These are phyloP conservation scores for Aradus depressus DNA, from an alignment of 2,888 invertebrate genomes.

Conservation along the genomic window DNA sequence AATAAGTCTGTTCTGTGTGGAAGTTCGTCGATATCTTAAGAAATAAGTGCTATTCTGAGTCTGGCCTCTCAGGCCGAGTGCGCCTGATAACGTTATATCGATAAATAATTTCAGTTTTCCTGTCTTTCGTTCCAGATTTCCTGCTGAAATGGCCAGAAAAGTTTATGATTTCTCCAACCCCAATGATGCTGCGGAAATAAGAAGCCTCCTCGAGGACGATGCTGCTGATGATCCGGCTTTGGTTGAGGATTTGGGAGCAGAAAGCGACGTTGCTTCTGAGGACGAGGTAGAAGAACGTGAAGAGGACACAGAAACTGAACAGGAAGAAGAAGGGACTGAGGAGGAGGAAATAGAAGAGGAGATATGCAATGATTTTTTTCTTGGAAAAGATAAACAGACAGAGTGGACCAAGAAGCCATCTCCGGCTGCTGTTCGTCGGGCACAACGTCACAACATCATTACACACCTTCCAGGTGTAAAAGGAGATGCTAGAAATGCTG, in stretches of 20 bases:
- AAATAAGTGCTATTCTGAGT: too few species aligned
- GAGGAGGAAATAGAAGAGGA: conserved; percentile 4
- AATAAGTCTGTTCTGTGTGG: too few species aligned
- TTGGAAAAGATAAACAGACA: conserved; percentile 24
- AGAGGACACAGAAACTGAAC: conserved; percentile 6
- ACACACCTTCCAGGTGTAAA: conserved; percentile 27
- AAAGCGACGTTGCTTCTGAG: neutral
- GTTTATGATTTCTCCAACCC: too few species aligned
- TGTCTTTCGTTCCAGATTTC: too few species aligned
- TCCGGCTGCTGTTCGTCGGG: conserved; percentile 17
- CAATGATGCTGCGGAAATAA: too few species aligned
- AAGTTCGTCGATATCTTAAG: too few species aligned
- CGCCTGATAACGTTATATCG: too few species aligned
- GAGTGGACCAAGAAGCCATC: conserved; percentile 26
- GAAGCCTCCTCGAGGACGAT: too few species aligned
- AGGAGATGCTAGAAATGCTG: conserved; percentile 25
- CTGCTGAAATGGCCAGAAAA: too few species aligned
- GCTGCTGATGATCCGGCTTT: conserved; percentile 2
- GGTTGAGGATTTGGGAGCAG: conserved; percentile 5
- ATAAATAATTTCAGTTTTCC: too few species aligned
- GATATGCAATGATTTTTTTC: neutral
- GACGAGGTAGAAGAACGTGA: neutral
- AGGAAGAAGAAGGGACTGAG: conserved; percentile 13
- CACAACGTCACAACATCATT: conserved; percentile 14
- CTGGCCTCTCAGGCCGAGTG: too few species aligned